A percentile compares a stretch with the other conserved stretches of the same genome.
Evolutionary conservation across 1,140 invertebrate species (phyloP).

Genomic region (Trichonephila clavipes): DNA sequence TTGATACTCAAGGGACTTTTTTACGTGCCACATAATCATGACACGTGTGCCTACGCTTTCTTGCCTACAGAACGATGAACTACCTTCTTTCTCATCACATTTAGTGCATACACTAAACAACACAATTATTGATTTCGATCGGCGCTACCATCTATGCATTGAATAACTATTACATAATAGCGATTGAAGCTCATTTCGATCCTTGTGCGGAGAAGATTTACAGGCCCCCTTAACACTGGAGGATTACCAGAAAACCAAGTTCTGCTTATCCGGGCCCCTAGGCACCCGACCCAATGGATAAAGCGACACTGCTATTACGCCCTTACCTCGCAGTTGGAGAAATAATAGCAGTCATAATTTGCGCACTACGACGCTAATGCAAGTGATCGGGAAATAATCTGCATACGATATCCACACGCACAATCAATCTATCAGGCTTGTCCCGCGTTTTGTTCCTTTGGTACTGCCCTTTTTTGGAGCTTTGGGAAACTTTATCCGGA

Average conservation of each 20-base stretch:
- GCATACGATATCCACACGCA: background rate
- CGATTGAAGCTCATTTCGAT: too few relatives aligned
- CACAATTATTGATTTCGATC: background rate
- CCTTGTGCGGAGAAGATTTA: too few relatives aligned
- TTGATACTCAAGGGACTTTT: too few relatives aligned
- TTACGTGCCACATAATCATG: too few relatives aligned
- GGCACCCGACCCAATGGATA: too few relatives aligned
- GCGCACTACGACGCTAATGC: background rate
- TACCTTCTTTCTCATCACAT: background rate
- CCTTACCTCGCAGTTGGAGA: background rate
- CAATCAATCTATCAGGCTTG: background rate
- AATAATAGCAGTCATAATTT: background rate
- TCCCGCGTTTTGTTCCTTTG: too few relatives aligned
- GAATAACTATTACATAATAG: too few relatives aligned
- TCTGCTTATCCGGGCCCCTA: too few relatives aligned
- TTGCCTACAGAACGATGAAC: background rate
- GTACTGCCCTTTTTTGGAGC: background rate
- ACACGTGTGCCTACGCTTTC: too few relatives aligned
- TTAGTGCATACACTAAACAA: background rate
- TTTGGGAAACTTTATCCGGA: background rate
- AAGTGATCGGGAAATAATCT: background rate
- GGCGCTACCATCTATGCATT: background rate
- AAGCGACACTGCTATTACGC: too few relatives aligned
- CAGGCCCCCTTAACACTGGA: too few relatives aligned
- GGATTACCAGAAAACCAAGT: too few relatives aligned